Percentiles rank a stretch among this genome's conserved stretches.
phyloP scores from a whole-genome alignment of 1,140 invertebrate genomes.

The Babylonia areolata region DNA sequence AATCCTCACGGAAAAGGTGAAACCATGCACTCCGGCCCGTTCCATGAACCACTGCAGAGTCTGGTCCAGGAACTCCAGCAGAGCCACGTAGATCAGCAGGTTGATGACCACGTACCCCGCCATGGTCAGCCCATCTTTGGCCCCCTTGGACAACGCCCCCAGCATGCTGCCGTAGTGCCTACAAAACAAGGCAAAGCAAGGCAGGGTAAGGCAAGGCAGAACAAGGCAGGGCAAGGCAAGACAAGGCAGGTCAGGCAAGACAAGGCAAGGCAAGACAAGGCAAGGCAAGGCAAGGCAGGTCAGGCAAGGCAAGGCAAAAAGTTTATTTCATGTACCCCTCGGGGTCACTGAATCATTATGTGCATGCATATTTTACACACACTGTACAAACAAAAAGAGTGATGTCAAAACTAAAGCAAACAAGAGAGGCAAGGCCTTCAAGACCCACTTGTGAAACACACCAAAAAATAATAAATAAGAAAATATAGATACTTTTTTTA shows the following conservation, averaged over 20 bases:
- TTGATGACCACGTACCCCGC: constrained; percentile 92
- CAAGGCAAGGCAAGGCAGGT: constrained; percentile 38
- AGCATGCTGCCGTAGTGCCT: constrained; percentile 88
- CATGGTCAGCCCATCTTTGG: constrained; percentile 85
- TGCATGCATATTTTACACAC: no score
- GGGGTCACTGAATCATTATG: no score
- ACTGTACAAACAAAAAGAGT: no score
- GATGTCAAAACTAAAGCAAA: no score
- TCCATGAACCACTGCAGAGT: constrained; percentile 86
- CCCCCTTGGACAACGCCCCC: constrained; percentile 92
- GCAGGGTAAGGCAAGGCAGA: constrained; percentile 17
- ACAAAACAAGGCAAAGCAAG: constrained; percentile 1
- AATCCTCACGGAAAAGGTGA: constrained; percentile 35
- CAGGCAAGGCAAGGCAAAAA: constrained; percentile 18
- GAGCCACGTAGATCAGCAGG: constrained; percentile 91
- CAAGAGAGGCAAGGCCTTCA: no score
- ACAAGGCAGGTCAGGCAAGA: constrained; percentile 23
- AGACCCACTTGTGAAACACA: no score
- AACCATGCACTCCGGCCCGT: constrained; percentile 81
- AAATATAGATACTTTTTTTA: not conserved
- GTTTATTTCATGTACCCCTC: no score
- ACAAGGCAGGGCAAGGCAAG: constrained; percentile 26
- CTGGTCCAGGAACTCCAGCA: constrained; percentile 88
- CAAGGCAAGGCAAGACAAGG: constrained; percentile 26
- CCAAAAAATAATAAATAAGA: not conserved